Base-by-base conservation (phyloP, 1,140 invertebrate species). In the Zaprionus tsacasi region DNA sequence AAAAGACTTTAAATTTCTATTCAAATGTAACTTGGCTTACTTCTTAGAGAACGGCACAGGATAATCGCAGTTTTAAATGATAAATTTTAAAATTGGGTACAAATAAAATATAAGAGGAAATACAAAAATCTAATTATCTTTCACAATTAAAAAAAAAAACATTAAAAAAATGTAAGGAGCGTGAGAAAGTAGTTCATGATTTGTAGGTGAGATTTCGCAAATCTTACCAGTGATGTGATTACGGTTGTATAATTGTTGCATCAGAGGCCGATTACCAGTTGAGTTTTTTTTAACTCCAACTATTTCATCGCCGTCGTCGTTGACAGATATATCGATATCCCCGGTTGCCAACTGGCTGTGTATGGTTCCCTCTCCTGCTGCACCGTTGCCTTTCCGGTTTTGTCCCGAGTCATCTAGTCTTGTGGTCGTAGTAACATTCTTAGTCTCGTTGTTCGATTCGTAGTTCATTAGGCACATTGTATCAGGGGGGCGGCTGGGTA, bases 161-260 rank as follows among this genome's bases (percentile, higher is more conserved):
- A 8, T 45, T 8, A 8, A 15, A 45, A 50, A 11, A 11, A 7
- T 50, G 25, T 3, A 5, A 50, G 15, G 15, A 48, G 15, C 17
- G 45, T n/a, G 8, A 2, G 38, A 52, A 54, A 40, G 33, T 13
- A 52, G 36, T 48, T 45, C 35, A 56, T 57, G n/a, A 52, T 38
- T 40, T 59, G 15, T 12, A 7, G n/a, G 11, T 15, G 67, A 43
- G 43, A 58, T 33, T 48, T 61, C 73, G 81, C 70, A 66, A 78
- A 67, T 89, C 91, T 92, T 89, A 92, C 91, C 91, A 61, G 89
- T 91, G 65, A 92, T 86, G 69, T 92, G 89, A 76, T 79, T 92
- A 66, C 81, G 90, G 55, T 78, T 92, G 56, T 90, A 89, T 11
- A 92, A 45, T 64, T 91, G 87, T 56, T 92, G 74, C 56, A 92